Conservation (phyloP, 2,113 vertebrate genomes). For the chimpanzee (Pan troglodytes) region DNA sequence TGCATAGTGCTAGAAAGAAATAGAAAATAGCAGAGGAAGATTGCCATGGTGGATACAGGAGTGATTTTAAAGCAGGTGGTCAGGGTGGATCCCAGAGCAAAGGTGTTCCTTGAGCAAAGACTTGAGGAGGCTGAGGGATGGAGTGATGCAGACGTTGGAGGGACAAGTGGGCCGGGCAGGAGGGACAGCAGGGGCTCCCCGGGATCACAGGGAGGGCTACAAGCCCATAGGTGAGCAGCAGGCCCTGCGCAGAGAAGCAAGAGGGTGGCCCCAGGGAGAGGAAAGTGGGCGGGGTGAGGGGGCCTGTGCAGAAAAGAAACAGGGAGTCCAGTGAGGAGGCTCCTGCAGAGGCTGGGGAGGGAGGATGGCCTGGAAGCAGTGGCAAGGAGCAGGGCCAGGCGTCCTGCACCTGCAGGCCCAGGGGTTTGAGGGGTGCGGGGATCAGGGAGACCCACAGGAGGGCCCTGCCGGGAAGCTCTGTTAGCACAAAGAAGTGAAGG, state of each 20-base stretch:
- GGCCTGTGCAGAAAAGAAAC: neutral
- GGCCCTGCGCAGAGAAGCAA: no score
- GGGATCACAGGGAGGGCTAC: no score
- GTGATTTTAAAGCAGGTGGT: neutral
- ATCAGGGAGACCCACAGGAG: neutral
- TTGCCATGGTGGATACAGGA: neutral
- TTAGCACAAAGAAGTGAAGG: no score
- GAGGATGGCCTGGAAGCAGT: neutral
- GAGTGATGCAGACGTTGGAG: accelerated
- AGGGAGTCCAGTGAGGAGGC: neutral
- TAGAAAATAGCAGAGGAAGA: neutral
- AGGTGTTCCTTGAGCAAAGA: neutral
- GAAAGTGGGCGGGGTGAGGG: accelerated
- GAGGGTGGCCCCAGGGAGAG: no score
- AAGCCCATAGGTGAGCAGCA: no score
- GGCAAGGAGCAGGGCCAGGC: neutral
- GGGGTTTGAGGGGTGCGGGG: neutral
- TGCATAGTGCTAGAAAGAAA: no score
- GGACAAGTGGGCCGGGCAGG: neutral
- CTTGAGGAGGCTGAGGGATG: neutral
- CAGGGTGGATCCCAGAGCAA: neutral
- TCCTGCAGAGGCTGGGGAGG: neutral
- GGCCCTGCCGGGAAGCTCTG: no score
- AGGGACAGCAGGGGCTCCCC: no score
- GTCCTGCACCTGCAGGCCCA: neutral